These are phyloP conservation scores for Sylvia borin DNA, from an alignment of 2,797 vertebrate species.

Conservation along the genomic window DNA sequence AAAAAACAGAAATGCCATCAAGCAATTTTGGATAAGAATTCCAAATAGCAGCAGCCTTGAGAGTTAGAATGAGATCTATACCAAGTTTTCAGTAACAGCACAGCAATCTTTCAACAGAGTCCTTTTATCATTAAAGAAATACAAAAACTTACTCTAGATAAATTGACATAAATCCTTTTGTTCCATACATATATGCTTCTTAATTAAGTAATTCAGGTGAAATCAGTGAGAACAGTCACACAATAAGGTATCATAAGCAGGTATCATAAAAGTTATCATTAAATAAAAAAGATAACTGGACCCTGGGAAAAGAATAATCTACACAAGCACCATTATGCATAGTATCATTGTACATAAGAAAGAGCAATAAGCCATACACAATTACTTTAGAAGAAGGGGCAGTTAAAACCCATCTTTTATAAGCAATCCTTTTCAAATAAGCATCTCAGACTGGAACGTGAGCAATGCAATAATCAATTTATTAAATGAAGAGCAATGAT, in stretches of 20 bases:
- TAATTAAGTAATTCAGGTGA: not conserved
- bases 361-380: not conserved
- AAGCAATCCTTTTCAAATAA: not conserved
- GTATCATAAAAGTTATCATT: not conserved
- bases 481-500: not conserved
- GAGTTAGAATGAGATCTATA: not conserved
- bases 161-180: not conserved
- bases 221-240: not conserved
- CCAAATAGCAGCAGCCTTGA: not conserved
- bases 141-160: not conserved
- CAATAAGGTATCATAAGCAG: not conserved
- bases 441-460: not conserved
- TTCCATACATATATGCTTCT: not conserved
- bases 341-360: not conserved
- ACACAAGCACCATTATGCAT: not conserved
- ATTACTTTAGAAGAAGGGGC: not conserved
- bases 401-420: not conserved
- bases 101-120: not conserved
- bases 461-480: not conserved
- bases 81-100: not conserved
- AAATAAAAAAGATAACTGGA: not conserved
- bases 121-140: not conserved
- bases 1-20: slow-evolving; percentile 27
- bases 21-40: not conserved
- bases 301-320: not conserved